Base-by-base conservation (phyloP, 2,113 vertebrate species). In the Scophthalmus maximus region DNA sequence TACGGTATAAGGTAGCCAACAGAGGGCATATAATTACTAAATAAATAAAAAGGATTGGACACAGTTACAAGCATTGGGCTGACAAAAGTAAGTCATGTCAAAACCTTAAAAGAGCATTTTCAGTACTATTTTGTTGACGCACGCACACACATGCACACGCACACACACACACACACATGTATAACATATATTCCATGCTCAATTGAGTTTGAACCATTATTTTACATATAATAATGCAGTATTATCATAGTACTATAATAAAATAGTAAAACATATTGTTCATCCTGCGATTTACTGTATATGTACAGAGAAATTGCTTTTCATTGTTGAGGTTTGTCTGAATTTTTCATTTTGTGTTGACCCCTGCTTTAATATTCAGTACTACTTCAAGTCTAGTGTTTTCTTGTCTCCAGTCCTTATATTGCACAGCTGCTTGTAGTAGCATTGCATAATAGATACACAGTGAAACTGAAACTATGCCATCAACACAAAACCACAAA, bases 401-500 rank as follows among this genome's bases (percentile, higher is more conserved):
- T 32, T 44, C 71, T 32, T 50, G 50, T 62, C 53, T 68, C 29
- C 40, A 52, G 22, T 63, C 23, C n/a, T 44, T 53, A 46, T 6
- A 15, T 59, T 15, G 32, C 77, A 59, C 77, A 59, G 83, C 55
- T 63, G 8, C 8, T 55, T 51, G 25, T 49, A 74, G 46, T 44
- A 40, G 27, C 9, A 36, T 79, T 90, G 68, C 62, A 66, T 81
- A 73, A 85, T 56, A 82, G 67, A 78, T 58, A 51, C 59, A 65
- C 40, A 59, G 42, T 57, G 15, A 65, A 60, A 59, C 49, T 14
- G 6, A 82, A 83, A 87, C 83, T 74, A 79, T 82, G 76, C 69
- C 83, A 81, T 69, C 68, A 89, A 67, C n/a, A 72, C 6, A 68
- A 60, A 73, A 61, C 25, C 61, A 63, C 51, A 80, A 78, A 83